Conservation (phyloP, 2,113 vertebrate genomes). For the Rhinopithecus roxellana region DNA sequence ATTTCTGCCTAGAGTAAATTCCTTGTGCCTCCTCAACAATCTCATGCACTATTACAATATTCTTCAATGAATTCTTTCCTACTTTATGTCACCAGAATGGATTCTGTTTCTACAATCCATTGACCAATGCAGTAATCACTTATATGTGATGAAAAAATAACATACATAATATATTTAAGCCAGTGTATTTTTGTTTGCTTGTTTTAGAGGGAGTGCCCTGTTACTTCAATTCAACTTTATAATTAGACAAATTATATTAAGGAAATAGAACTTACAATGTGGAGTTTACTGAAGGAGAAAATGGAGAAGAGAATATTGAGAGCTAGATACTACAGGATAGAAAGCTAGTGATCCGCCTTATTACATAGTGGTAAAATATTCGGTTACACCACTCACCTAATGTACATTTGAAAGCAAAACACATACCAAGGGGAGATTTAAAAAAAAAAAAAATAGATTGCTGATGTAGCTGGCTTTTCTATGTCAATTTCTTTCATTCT, state of each 20-base stretch:
- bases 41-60: background rate
- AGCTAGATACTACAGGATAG: background rate
- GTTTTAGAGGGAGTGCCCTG: accelerated
- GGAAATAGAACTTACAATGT: background rate
- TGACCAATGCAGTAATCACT: background rate
- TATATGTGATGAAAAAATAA: background rate
- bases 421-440: background rate
- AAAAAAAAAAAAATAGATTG: background rate
- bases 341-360: background rate
- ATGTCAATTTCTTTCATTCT: background rate
- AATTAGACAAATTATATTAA: background rate
- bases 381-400: background rate
- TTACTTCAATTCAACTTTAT: background rate
- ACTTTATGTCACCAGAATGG: background rate
- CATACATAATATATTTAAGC: background rate
- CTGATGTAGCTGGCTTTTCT: background rate
- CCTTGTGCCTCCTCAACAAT: background rate
- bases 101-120: background rate
- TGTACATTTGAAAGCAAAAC: background rate
- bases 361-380: background rate
- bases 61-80: background rate
- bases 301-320: background rate
- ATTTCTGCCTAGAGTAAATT: background rate
- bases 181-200: background rate
- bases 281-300: background rate